Evolutionary conservation across 2,888 invertebrate genomes (phyloP), one percentile per base, ranked within the genome.

Genomic region (Meliscaeva auricollis): DNA sequence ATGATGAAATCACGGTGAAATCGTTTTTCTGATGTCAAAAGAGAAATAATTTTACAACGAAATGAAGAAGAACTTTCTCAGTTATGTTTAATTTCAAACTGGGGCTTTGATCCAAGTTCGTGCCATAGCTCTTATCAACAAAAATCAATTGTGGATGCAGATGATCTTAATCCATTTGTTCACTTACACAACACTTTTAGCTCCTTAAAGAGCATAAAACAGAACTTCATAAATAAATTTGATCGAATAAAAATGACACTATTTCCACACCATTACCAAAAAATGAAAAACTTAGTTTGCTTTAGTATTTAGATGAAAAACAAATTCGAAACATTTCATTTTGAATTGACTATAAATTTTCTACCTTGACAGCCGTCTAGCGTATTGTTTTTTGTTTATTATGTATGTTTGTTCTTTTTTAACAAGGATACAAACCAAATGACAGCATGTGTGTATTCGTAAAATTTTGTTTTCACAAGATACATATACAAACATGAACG

Each of bases 291-390:
- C 35, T 13, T 35, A 0, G 0, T 17, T 38, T 11, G 3, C 7
- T 41, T 41, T 41, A n/a, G n/a, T n/a, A 44, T 44, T 38, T 7
- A 46, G 5, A n/a, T 4, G 30, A 32, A 17, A 48, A 30, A 6
- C 7, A 26, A 76, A 62, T 76, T 48, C 41, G 68, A 76, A 78
- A 83, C 75, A 7, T 46, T 66, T 48, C 35, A 66, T 66, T 66
- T 48, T 50, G 50, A 66, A 77, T 85, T 81, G 81, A 73, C 73
- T 62, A 81, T 85, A 85, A 85, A 85, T 85, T 69, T 77, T 35
- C 62, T 44, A 73, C 81, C 66, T 81, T 81, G 85, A 77, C 85
- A 81, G 80, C 70, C n/a, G 38, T 32, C 41, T 35, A 35, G 9
- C 50, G 20, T 48, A 22, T 66, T 32, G 17, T 46, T 44, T 20